These are phyloP conservation scores for Cyclopterus lumpus DNA, from an alignment of 2,797 vertebrate species.

Conservation along the genomic window DNA sequence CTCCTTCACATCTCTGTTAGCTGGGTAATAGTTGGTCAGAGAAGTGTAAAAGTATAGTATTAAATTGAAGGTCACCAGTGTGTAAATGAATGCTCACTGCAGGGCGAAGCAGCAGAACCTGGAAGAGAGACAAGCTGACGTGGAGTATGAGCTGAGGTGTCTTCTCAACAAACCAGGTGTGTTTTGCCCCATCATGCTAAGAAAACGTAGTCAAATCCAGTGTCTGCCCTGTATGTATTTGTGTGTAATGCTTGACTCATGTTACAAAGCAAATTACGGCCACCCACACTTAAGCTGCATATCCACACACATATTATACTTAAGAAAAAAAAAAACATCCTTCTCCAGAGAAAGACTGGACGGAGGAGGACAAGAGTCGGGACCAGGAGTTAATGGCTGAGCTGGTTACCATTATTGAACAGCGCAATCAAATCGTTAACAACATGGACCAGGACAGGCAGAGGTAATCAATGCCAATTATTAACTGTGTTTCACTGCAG, in stretches of 20 bases:
- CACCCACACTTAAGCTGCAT: neutral
- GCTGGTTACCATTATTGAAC: conserved; percentile 95
- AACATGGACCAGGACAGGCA: conserved; percentile 96
- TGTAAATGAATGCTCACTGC: neutral
- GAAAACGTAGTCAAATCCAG: neutral
- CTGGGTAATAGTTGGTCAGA: neutral
- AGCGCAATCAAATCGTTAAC: conserved; percentile 96
- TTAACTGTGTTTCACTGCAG: neutral
- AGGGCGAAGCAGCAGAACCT: conserved; percentile 98
- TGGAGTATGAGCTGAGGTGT: conserved; percentile 96
- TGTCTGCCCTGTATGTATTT: neutral
- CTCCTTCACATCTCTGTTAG: neutral
- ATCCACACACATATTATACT: neutral
- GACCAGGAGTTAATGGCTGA: conserved; percentile 96
- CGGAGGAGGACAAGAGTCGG: conserved; percentile 90
- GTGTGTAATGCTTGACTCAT: neutral
- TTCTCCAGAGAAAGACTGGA: conserved; percentile 96
- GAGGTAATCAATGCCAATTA: conserved; percentile 81
- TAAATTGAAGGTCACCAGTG: neutral
- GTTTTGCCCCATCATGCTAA: neutral
- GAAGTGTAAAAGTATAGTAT: neutral
- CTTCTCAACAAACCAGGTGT: conserved; percentile 98
- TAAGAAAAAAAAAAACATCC: neutral
- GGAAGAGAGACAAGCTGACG: conserved; percentile 95
- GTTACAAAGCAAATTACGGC: neutral